Base-by-base conservation (phyloP, 2,797 vertebrate genomes). In the Coregonus sp. region DNA sequence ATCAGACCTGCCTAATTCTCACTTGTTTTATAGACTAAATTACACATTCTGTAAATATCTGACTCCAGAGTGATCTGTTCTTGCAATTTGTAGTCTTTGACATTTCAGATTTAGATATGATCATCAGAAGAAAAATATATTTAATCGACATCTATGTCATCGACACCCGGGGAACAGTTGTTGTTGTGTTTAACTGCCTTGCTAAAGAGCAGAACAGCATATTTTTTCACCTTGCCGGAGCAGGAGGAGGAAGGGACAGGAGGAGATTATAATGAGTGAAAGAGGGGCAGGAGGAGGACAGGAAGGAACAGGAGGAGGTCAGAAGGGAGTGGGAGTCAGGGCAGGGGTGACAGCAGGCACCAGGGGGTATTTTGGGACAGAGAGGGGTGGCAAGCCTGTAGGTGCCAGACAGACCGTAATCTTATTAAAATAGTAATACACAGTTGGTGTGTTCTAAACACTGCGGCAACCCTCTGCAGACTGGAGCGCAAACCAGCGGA, bases 361-460 rank as follows among this genome's bases (percentile, higher is more conserved):
- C 31, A 52, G 47, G 47, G 14, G 15, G 15, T 51, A 47, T 85
- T 85, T 72, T 52, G 7, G 20, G 5, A 50, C 74, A 20, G 0
- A 0, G 33, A 56, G 74, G 75, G 74, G 81, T 2, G 56, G 75
- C 74, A 76, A 70, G 4, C 56, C 33, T 74, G 16, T 72, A 85
- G 73, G 85, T 86, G 75, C 59, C 15, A 77, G 75, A 77, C 72
- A 70, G 31, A 37, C 47, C 25, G 20, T 90, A 89, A 90, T 91
- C 89, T 85, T 67, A 89, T 90, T 89, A 87, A 79, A 85, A 75
- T 51, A 78, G 79, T 69, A 70, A n/a, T 65, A 84, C 56, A 35
- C 16, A 85, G 81, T 16, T 77, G 78, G 75, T 77, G 79, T 66
- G 73, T 37, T 52, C 11, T 35, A 56, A 75, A 75, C 74, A 70